Conservation (phyloP, 2,113 vertebrate genomes). For the Prunella himalayana region DNA sequence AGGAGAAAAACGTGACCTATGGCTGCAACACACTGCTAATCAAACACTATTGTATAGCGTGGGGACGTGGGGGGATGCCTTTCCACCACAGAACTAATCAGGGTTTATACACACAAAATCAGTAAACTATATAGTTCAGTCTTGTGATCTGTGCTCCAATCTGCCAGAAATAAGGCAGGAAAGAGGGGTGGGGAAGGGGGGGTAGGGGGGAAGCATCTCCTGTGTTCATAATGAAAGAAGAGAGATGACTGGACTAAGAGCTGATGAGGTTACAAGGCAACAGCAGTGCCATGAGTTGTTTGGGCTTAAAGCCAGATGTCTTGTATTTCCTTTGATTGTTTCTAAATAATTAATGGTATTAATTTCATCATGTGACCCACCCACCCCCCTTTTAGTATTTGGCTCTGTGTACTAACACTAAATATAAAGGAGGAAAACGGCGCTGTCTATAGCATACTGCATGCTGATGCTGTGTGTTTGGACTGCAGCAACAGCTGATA, state of each 20-base stretch:
- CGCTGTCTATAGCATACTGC: not conserved
- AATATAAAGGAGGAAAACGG: not conserved
- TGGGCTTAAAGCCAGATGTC: conserved; percentile 57
- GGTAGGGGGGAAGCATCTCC: not conserved
- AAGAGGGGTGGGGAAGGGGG: not conserved
- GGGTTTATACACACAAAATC: not conserved
- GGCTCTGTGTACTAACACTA: conserved; percentile 30
- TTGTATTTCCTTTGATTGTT: conserved; percentile 68
- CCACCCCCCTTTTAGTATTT: conserved; percentile 32
- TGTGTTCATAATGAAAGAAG: conserved; percentile 15
- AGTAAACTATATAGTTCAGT: not conserved
- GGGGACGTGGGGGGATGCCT: not conserved
- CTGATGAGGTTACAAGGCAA: conserved; percentile 62
- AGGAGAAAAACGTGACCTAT: not conserved
- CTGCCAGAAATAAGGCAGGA: conserved; percentile 32
- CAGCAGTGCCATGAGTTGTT: conserved; percentile 55
- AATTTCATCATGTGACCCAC: conserved; percentile 52
- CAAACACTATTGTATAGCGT: not conserved
- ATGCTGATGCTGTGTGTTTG: conserved; percentile 13
- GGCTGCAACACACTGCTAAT: not conserved
- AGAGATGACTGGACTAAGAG: conserved; percentile 53
- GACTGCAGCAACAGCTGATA: conserved; percentile 34
- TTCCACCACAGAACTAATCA: not conserved
- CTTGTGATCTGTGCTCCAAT: conserved; percentile 18
- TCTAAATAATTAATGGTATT: conserved; percentile 69